Conservation (phyloP, 2,113 vertebrate genomes). For the Calyptomena viridis region DNA sequence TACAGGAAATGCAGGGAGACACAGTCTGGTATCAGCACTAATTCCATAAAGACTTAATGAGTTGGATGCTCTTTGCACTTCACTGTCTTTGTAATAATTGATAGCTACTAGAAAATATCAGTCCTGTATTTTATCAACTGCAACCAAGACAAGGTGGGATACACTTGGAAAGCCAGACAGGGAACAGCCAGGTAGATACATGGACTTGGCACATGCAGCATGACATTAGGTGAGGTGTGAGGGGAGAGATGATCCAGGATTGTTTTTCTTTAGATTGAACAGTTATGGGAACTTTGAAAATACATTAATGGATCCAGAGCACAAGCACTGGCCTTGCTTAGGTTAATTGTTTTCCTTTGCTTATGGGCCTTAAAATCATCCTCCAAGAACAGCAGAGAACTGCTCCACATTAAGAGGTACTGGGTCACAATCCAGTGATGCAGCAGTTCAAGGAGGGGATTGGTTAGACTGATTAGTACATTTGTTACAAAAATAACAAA, state of each 20-base stretch:
- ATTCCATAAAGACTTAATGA: background rate
- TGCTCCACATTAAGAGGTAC: background rate
- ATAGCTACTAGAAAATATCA: background rate
- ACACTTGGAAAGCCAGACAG: background rate
- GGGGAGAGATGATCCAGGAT: background rate
- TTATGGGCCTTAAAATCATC: background rate
- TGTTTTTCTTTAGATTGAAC: background rate
- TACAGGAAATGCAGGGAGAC: background rate
- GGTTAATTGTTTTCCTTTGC: background rate
- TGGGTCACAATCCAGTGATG: background rate
- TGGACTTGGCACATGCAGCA: background rate
- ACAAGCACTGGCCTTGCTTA: background rate
- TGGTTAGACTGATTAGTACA: background rate
- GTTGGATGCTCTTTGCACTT: background rate
- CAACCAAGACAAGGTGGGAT: background rate
- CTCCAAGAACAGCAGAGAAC: background rate
- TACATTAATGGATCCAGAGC: background rate
- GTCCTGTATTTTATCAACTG: background rate
- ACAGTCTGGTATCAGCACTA: background rate
- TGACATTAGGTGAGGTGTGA: background rate
- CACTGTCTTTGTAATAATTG: background rate
- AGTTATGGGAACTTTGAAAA: background rate
- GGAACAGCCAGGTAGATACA: background rate
- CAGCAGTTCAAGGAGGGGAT: background rate
- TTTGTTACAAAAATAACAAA: background rate